A percentile compares a stretch with the other conserved stretches of the same genome.
Conservation (phyloP, 2,888 invertebrate genomes). For the Lottia scabra region DNA sequence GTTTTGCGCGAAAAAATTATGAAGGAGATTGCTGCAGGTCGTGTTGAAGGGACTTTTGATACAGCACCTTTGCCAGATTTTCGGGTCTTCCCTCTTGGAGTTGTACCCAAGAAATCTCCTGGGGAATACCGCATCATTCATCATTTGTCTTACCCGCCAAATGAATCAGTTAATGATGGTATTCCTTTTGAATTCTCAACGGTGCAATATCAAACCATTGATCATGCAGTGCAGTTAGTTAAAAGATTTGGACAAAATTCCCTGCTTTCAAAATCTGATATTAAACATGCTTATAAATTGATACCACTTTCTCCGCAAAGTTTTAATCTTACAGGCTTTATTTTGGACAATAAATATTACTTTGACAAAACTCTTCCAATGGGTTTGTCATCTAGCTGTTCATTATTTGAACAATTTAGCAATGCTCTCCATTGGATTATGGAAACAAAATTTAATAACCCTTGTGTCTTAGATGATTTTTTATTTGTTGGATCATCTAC, state of each 20-base stretch:
- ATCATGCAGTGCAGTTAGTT: not conserved
- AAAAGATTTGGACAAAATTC: not conserved
- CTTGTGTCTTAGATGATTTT: too few species aligned
- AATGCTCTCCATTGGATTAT: not conserved
- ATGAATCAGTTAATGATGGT: not conserved
- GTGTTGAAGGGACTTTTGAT: too few species aligned
- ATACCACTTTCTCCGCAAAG: not conserved
- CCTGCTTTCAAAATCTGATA: not conserved
- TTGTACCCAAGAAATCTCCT: not conserved
- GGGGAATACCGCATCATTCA: not conserved
- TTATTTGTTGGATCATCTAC: too few species aligned
- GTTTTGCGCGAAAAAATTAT: too few species aligned
- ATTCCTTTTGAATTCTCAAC: not conserved
- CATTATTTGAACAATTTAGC: not conserved
- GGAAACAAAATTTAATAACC: not conserved
- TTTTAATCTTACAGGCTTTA: not conserved
- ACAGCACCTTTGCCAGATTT: too few species aligned
- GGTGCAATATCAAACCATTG: not conserved
- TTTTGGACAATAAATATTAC: not conserved
- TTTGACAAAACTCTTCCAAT: not conserved
- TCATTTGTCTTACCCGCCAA: not conserved
- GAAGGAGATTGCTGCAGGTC: too few species aligned
- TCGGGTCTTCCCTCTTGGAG: not conserved
- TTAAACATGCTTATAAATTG: not conserved
- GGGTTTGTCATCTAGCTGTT: not conserved